phyloP scores from a whole-genome alignment of 2,113 vertebrate genomes.

The Cairina moschata region DNA sequence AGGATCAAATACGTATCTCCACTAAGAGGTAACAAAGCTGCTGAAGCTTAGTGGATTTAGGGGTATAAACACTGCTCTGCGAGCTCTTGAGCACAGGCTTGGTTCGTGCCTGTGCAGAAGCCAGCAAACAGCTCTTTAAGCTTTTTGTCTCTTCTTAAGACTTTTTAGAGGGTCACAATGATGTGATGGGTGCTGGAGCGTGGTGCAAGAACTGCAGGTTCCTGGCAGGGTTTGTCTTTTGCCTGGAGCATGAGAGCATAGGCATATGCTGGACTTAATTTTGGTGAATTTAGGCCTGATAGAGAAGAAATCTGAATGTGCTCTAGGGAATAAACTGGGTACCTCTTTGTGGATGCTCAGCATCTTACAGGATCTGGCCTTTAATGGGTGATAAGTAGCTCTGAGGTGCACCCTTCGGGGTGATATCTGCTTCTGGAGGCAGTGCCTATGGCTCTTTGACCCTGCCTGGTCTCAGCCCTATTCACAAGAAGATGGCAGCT shows the following conservation, averaged over 20 bases:
- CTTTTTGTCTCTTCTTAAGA: not conserved
- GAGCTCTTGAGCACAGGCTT: not conserved
- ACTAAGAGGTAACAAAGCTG: slow-evolving; percentile 29
- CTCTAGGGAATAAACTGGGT: not conserved
- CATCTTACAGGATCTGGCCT: not conserved
- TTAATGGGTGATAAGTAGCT: not conserved
- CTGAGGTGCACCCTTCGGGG: not conserved
- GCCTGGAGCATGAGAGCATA: not conserved
- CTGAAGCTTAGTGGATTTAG: not conserved
- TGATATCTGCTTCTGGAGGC: not conserved
- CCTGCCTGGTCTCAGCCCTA: slow-evolving; percentile 2
- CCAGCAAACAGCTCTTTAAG: not conserved
- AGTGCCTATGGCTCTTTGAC: slow-evolving; percentile 30
- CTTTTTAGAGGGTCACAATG: not conserved
- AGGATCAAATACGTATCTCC: slow-evolving; percentile 40
- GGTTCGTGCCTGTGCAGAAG: not conserved
- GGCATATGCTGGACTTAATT: not conserved
- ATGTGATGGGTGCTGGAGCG: not conserved
- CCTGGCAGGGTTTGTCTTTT: not conserved
- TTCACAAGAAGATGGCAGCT: slow-evolving; percentile 29
- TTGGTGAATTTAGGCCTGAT: not conserved
- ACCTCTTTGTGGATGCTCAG: not conserved
- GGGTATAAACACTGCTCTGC: slow-evolving; percentile 50
- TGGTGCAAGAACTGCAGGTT: not conserved
- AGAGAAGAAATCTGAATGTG: not conserved